Evolutionary conservation across 2,797 vertebrate genomes (phyloP).

Genomic region (Sphaeramia orbicularis): DNA sequence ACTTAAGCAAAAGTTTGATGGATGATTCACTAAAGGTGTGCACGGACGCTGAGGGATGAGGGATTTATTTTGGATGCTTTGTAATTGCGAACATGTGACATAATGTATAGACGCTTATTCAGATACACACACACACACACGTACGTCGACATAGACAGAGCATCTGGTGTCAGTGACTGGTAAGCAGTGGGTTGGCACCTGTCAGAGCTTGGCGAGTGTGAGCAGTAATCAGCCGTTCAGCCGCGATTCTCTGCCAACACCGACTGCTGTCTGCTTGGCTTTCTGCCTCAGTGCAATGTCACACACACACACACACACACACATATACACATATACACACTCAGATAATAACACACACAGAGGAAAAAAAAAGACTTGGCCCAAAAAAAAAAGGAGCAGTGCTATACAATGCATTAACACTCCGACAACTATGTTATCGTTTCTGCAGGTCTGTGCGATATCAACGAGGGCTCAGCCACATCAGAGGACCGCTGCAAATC

Average conservation of each 20-base stretch:
- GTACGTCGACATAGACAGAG: constrained; percentile 44
- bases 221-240: constrained; percentile 76
- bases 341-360: constrained; percentile 21
- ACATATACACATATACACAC: too few species aligned
- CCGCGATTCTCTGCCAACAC: constrained; percentile 70
- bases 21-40: constrained; percentile 42
- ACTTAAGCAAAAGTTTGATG: constrained; percentile 55
- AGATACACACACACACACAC: constrained; percentile 11
- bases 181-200: constrained; percentile 79
- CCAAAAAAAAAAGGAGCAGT: neutral
- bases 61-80: constrained; percentile 39
- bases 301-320: constrained; percentile 20
- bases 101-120: too few species aligned
- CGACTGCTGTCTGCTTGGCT: constrained; percentile 62
- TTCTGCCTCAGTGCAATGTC: constrained; percentile 70
- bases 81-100: too few species aligned
- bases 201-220: constrained; percentile 66
- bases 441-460: constrained; percentile 94
- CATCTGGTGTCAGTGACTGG: constrained; percentile 74
- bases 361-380: constrained; percentile 5
- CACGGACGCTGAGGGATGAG: constrained; percentile 35
- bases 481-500: constrained; percentile 99
- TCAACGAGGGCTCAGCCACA: constrained; percentile 92
- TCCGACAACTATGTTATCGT: constrained; percentile 32
- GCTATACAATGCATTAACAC: neutral